These are phyloP conservation scores for Podotricha telesiphe DNA, from an alignment of 2,888 invertebrate species.

Conservation along the genomic window DNA sequence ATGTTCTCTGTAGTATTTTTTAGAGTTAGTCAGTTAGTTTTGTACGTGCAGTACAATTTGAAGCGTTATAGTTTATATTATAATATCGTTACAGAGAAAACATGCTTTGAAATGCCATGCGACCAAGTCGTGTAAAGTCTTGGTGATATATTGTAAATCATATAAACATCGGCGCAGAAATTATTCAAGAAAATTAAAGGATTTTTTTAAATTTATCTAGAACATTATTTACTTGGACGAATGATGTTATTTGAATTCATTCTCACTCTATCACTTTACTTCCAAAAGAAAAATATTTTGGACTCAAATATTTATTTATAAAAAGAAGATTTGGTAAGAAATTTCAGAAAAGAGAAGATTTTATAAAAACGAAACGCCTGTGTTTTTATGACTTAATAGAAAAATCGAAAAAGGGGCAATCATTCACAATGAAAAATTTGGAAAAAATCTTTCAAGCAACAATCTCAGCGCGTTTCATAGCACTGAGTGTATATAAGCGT, in stretches of 20 bases:
- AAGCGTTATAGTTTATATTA: not conserved
- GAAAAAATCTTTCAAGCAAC: conserved; percentile 59
- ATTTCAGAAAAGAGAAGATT: not conserved
- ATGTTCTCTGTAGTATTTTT: conserved; percentile 60
- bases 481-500: conserved; percentile 63
- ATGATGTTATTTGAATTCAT: not conserved
- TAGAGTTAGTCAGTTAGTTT: conserved; percentile 48
- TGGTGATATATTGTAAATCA: conserved; percentile 59
- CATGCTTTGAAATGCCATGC: conserved; percentile 64
- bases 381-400: conserved; percentile 55
- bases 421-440: conserved; percentile 47
- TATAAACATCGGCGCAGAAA: conserved; percentile 50
- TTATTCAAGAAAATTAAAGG: no score
- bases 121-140: conserved; percentile 35
- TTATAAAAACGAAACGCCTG: conserved; percentile 14
- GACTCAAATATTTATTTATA: no score
- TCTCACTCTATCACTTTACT: no score
- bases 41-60: conserved; percentile 3
- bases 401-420: not conserved
- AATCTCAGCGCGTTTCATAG: conserved; percentile 55
- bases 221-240: no score
- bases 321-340: no score
- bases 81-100: conserved; percentile 61
- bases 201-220: no score
- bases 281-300: no score